Conservation (phyloP, 2,113 vertebrate genomes). For the Lycaon pictus region DNA sequence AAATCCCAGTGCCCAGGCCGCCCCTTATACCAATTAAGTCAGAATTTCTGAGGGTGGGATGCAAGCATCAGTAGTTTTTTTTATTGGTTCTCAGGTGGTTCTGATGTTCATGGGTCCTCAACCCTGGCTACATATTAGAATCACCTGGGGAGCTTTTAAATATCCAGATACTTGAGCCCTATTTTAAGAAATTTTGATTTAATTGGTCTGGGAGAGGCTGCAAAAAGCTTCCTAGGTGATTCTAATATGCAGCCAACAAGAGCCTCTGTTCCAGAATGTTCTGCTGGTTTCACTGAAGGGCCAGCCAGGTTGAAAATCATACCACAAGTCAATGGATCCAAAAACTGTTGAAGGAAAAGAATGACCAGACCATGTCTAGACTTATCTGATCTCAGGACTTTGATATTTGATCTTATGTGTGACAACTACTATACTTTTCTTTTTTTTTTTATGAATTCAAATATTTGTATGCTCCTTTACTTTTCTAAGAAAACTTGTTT, state of each 20-base stretch:
- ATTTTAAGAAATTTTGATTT: conserved; percentile 65
- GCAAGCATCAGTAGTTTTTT: conserved; percentile 31
- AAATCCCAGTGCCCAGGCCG: conserved; percentile 29
- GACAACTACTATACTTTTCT: background rate
- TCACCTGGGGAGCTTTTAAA: conserved; percentile 65
- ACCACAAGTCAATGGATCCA: background rate
- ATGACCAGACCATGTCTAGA: background rate
- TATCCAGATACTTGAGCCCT: conserved; percentile 6
- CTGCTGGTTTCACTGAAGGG: background rate
- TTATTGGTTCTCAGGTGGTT: conserved; percentile 69
- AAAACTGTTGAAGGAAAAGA: background rate
- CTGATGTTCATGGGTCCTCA: background rate
- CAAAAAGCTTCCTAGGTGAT: conserved; percentile 63
- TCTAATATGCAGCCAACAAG: background rate
- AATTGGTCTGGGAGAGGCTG: conserved; percentile 63
- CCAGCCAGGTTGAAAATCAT: background rate
- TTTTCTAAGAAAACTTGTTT: conserved; percentile 51
- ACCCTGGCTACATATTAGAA: conserved; percentile 53
- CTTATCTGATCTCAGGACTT: background rate
- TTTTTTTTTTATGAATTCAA: conserved; percentile 42
- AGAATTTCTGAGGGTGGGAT: conserved; percentile 61
- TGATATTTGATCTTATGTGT: background rate
- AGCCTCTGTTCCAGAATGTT: background rate
- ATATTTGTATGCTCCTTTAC: conserved; percentile 38
- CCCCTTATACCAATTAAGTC: conserved; percentile 68